Conservation (phyloP, 2,888 invertebrate genomes). For the Penaeus monodon region DNA sequence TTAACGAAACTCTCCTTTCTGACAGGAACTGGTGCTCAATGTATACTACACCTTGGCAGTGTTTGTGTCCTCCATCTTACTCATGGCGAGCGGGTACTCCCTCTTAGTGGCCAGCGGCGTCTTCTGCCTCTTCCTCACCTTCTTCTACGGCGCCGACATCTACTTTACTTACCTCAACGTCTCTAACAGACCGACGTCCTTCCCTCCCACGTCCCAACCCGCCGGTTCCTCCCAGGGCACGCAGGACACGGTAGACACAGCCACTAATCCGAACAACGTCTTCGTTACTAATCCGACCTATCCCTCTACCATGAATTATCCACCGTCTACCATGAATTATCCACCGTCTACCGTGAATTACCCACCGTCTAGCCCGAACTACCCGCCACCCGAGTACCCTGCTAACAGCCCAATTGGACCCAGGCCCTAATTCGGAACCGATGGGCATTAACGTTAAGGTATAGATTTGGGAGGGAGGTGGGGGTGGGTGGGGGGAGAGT, state of each 20-base stretch:
- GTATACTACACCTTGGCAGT: slow-evolving; percentile 23
- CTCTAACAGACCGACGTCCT: slow-evolving; percentile 3
- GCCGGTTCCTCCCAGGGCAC: not conserved
- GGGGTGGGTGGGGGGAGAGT: no score
- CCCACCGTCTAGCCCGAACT: no score
- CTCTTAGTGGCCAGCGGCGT: slow-evolving; percentile 26
- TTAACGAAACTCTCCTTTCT: no score
- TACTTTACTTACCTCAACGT: slow-evolving; percentile 23
- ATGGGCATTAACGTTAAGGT: no score
- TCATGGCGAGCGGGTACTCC: not conserved
- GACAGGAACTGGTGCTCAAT: slow-evolving; percentile 32
- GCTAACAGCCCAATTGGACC: no score
- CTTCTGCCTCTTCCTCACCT: slow-evolving; percentile 37
- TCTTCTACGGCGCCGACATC: slow-evolving; percentile 21
- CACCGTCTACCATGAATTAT: not conserved
- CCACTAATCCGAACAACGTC: not conserved
- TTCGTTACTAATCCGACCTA: slow-evolving; percentile 17
- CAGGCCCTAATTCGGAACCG: no score
- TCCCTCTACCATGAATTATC: slow-evolving; percentile 1
- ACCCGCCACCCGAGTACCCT: no score
- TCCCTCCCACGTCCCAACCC: not conserved
- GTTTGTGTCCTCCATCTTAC: slow-evolving; percentile 37
- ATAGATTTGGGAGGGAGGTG: no score
- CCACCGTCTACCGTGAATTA: no score
- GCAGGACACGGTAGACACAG: slow-evolving; percentile 1